Evolutionary conservation across 2,888 invertebrate species (phyloP), one percentile per base, ranked within the genome.

Genomic region (Caenorhabditis parvicauda): DNA sequence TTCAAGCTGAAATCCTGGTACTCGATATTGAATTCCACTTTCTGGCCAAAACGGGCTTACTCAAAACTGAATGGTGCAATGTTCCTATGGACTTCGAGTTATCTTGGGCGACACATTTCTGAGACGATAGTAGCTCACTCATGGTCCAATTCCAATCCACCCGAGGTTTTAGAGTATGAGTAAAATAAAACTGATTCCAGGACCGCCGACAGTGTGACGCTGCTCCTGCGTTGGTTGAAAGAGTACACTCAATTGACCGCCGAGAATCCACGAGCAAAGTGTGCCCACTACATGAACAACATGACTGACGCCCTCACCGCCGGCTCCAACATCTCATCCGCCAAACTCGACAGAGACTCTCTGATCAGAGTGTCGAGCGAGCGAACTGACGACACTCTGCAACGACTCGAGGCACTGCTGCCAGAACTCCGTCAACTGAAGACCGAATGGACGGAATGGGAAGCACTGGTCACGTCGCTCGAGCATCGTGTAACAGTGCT

Each of bases 141-240:
- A n/a, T n/a, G n/a, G n/a, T n/a, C n/a, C n/a, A n/a, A n/a, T n/a
- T n/a, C n/a, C n/a, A n/a, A n/a, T n/a, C n/a, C n/a, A n/a, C n/a
- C n/a, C n/a, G n/a, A n/a, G n/a, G n/a, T n/a, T n/a, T n/a, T n/a
- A n/a, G n/a, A n/a, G n/a, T n/a, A n/a, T n/a, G n/a, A n/a, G n/a
- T 17, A 1, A 17, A 12, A n/a, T 14, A 41, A 12, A 12, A 1
- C 41, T 22, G n/a, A n/a, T 53, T 67, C 46, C 56, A 67, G 64
- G 54, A 58, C 61, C 47, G 74, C 76, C 29, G 74, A 74, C 51
- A 70, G 70, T 44, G 63, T 73, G 25, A 59, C 72, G 48, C 59
- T 73, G 38, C 58, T 75, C 38, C 65, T 74, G 9, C 69, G 77
- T 27, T 77, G 76, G 75, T 67, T 76, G 41, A 70, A 71, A 55